A percentile compares a stretch with the other conserved stretches of the same genome.
These are phyloP conservation scores for Thripadectes ignobilis DNA, from an alignment of 2,797 vertebrate genomes.

Conservation along the genomic window DNA sequence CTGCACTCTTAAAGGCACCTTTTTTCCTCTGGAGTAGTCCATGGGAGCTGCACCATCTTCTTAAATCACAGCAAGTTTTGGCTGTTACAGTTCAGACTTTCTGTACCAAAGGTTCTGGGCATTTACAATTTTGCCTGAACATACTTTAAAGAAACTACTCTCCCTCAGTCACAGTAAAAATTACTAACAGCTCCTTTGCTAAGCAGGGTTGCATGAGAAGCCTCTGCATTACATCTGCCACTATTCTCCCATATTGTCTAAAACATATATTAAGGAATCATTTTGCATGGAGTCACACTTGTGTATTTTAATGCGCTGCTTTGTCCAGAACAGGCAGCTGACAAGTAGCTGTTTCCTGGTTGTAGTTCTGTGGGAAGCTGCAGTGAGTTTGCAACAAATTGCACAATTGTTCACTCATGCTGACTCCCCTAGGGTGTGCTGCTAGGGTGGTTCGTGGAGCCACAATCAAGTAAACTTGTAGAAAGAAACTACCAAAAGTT, in stretches of 20 bases:
- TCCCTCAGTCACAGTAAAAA: not conserved
- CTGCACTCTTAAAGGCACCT: rapidly evolving
- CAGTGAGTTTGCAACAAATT: not conserved
- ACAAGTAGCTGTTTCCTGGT: not conserved
- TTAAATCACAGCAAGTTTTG: not conserved
- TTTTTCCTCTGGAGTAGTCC: not conserved
- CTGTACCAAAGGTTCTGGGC: not conserved
- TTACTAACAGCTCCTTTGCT: not conserved
- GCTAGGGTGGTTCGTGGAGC: not conserved
- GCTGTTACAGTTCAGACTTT: not conserved
- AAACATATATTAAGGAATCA: not conserved
- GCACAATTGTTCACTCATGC: rapidly evolving
- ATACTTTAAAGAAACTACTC: not conserved
- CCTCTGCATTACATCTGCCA: not conserved
- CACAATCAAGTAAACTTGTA: not conserved
- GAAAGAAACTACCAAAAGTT: not conserved
- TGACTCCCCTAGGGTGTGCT: rapidly evolving
- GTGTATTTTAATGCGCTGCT: rapidly evolving
- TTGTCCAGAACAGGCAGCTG: not conserved
- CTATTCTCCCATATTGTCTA: not conserved
- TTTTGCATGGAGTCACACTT: not conserved
- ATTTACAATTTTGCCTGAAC: not conserved
- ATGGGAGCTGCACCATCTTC: not conserved
- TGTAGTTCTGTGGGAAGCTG: not conserved
- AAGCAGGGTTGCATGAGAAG: not conserved